A percentile compares a stretch with the other conserved stretches of the same genome.
These are phyloP conservation scores for Panagrolaimus sp. DNA, from an alignment of 1,140 invertebrate genomes.

Conservation along the genomic window DNA sequence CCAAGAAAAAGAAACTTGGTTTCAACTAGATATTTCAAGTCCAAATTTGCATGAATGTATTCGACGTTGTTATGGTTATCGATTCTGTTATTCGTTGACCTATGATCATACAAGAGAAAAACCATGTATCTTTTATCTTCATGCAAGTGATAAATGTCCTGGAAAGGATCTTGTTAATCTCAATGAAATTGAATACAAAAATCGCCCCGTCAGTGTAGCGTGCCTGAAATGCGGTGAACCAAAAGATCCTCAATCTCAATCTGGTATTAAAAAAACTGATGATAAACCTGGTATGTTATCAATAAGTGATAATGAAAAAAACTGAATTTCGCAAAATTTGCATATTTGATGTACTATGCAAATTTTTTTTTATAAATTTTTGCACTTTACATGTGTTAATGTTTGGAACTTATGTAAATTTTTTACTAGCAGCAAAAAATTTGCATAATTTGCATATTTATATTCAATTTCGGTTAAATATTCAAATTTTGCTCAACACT, in stretches of 20 bases:
- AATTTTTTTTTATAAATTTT: no score
- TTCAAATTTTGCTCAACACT: no score
- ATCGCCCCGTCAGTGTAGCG: constrained; percentile 19
- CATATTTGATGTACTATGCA: no score
- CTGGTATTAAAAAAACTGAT: no score
- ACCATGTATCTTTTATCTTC: constrained; percentile 29
- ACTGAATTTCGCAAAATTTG: neutral
- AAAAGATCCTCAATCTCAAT: neutral
- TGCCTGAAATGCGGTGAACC: constrained; percentile 27
- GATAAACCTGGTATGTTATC: no score
- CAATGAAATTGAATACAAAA: neutral
- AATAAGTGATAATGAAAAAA: no score
- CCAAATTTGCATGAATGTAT: constrained; percentile 27
- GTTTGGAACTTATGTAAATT: no score
- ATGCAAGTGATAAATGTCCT: constrained; percentile 18
- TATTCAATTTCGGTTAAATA: neutral
- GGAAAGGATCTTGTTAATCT: constrained; percentile 18
- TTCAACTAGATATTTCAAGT: constrained; percentile 23
- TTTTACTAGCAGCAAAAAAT: no score
- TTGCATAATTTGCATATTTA: neutral
- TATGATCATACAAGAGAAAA: constrained; percentile 19
- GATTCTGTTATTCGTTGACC: constrained; percentile 34
- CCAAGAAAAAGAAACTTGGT: constrained; percentile 18
- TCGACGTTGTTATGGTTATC: constrained; percentile 35
- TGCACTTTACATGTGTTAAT: no score